A percentile compares a stretch with the other conserved stretches of the same genome.
Conservation (phyloP, 1,140 invertebrate genomes). For the Aplysia californica region DNA sequence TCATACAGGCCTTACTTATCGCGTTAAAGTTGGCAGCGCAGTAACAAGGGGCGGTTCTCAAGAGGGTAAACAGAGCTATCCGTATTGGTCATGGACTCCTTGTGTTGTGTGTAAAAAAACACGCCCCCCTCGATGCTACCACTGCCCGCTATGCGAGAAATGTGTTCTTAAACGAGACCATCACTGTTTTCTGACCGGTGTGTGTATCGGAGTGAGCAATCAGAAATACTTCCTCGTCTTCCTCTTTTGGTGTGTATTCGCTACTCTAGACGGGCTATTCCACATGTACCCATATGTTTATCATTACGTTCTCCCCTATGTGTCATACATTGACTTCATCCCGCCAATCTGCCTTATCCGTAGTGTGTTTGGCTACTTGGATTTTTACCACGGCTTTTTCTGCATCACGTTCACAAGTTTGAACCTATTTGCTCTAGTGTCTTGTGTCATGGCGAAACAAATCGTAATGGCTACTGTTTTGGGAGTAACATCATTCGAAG, state of each 20-base stretch:
- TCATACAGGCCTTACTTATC: too few species aligned
- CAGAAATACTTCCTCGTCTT: slow-evolving; percentile 89
- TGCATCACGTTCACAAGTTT: slow-evolving; percentile 28
- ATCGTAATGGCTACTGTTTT: slow-evolving; percentile 20
- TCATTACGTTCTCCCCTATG: slow-evolving; percentile 24
- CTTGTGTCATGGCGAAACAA: slow-evolving; percentile 22
- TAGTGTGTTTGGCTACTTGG: slow-evolving; percentile 33
- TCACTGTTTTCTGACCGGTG: slow-evolving; percentile 92
- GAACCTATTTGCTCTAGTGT: slow-evolving; percentile 30
- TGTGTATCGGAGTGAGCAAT: slow-evolving; percentile 90
- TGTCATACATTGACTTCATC: slow-evolving; percentile 39
- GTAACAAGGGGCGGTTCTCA: too few species aligned
- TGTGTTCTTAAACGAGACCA: slow-evolving; percentile 79
- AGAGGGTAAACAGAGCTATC: too few species aligned
- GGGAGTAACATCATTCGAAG: slow-evolving; percentile 45
- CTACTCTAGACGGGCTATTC: slow-evolving; percentile 26
- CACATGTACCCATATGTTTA: slow-evolving; percentile 31
- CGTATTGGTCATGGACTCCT: slow-evolving; percentile 50
- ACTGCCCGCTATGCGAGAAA: slow-evolving; percentile 34
- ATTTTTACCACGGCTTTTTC: slow-evolving; percentile 9
- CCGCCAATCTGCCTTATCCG: slow-evolving; percentile 34
- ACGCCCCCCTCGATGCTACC: slow-evolving; percentile 37
- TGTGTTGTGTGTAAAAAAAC: slow-evolving; percentile 42
- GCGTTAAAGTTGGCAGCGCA: background rate
- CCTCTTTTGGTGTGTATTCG: slow-evolving; percentile 71